phyloP scores from a whole-genome alignment of 1,140 invertebrate genomes.

The Lysiphlebus fabarum region DNA sequence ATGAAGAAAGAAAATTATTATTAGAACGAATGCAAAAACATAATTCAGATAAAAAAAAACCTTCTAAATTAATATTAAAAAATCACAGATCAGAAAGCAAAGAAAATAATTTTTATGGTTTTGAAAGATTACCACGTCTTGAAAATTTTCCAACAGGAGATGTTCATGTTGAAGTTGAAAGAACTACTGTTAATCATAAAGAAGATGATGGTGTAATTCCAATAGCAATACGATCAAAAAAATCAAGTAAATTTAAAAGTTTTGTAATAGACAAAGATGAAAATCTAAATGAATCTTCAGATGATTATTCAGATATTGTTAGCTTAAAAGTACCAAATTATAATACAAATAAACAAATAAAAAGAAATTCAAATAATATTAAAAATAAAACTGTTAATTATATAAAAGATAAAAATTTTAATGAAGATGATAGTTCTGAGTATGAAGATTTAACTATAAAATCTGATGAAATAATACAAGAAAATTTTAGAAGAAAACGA shows the following conservation, averaged over 20 bases:
- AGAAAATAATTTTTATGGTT: constrained; percentile 36
- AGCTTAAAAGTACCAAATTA: too few relatives aligned
- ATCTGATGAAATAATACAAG: constrained; percentile 3
- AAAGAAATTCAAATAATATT: too few relatives aligned
- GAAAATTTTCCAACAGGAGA: constrained; percentile 33
- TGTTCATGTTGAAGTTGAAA: constrained; percentile 24
- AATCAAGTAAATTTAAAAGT: not conserved
- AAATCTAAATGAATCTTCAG: too few relatives aligned
- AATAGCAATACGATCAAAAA: not conserved
- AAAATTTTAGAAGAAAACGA: constrained; percentile 21
- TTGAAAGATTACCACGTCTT: constrained; percentile 26
- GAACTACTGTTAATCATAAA: constrained; percentile 16
- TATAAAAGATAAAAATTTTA: too few relatives aligned
- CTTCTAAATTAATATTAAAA: constrained; percentile 7
- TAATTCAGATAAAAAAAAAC: constrained; percentile 15
- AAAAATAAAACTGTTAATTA: too few relatives aligned
- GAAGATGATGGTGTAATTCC: constrained; percentile 11
- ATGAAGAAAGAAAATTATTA: constrained; percentile 13
- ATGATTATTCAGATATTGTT: too few relatives aligned
- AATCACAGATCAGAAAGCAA: constrained; percentile 18
- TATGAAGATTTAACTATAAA: not conserved
- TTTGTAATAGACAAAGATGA: too few relatives aligned
- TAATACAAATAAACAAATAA: too few relatives aligned
- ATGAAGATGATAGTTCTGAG: too few relatives aligned
- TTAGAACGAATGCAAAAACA: constrained; percentile 13